Evolutionary conservation across 2,888 invertebrate genomes (phyloP), one percentile per base, ranked within the genome.

Genomic region (Sinotaia quadrata): DNA sequence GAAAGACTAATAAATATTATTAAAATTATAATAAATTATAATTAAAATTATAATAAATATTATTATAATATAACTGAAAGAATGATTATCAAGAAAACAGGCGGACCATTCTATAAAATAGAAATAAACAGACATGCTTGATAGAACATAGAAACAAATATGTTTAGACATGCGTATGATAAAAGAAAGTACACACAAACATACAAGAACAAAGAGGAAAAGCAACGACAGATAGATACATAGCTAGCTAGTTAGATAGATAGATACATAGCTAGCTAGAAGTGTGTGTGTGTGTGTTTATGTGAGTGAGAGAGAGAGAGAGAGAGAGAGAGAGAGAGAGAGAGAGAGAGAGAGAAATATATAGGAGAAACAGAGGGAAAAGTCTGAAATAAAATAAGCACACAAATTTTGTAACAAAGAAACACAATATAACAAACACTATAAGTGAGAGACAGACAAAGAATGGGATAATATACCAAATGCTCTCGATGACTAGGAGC

Each of bases 391-490:
- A 44, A 21, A 4, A 29, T 10, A 4, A 61, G 41, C 2, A 47
- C 47, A 2, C 27, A 49, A 29, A 15, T 27, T 3, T 29, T 44
- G 2, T 34, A 36, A 62, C n/a, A 24, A 24, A 49, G 52, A 62
- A 33, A 21, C 10, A 31, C 31, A 34, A 33, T 21, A 41, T 5
- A 21, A 51, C 10, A 36, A 62, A 51, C 51, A 62, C n/a, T 49
- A 62, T 34, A 52, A 62, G 36, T 5, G 34, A 34, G 62, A 51
- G 36, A 5, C 33, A 51, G 52, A 51, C 33, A 52, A 51, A 62
- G 62, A 33, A 51, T 49, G 34, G 52, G 51, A 34, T 8, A 12
- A 33, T 10, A 18, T 18, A 33, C 15, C 10, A 31, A 18, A 51
- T 33, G 34, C 18, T 36, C 33, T 34, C 33, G 41, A 61, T 15